Evolutionary conservation across 2,113 vertebrate genomes (phyloP), one percentile per base, ranked within the genome.

Genomic region (Rallus limicola): DNA sequence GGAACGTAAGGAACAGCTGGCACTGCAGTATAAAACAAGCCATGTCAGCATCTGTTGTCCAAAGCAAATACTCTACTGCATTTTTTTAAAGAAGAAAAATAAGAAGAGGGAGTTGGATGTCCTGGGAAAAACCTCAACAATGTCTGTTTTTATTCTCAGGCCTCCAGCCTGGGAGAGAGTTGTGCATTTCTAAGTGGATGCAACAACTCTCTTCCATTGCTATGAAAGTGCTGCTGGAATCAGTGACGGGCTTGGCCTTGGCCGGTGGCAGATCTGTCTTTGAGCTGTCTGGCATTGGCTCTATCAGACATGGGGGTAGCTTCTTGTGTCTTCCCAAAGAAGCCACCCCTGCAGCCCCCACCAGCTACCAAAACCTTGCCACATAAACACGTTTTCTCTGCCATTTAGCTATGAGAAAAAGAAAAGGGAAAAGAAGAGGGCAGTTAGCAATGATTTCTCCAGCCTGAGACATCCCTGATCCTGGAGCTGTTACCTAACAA

Each of bases 1-100:
- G 29, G 63, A 93, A 79, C 83, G 93, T 63, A 85, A 96, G 90
- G 90, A 91, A 93, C 70, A 95, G 70, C 90, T 96, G 95, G 59
- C 67, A 86, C 36, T 52, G 86, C 50, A 42, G 50, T 60, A 81
- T 60, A 82, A 87, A 97, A 91, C 59, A 85, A 92, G 31, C 50
- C 19, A 11, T 76, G 69, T 76, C 80, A 92, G 55, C 89, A 92
- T 92, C 80, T 91, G 76, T 42, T 83, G n/a, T 77, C 64, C 63
- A 74, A 84, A 82, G 19, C 42, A 86, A 88, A 82, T 38, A 67
- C 16, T 71, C 44, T 29, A 52, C 26, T 64, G 46, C 52, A 23
- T n/a, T 53, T 94, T 94, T 94, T 86, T 38, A 12, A 75, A 93
- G 24, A 80, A 59, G 4, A 48, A 76, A 93, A 92, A 33, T 56